Conservation (phyloP, 2,113 vertebrate species). For the Amphilophus citrinellus region DNA sequence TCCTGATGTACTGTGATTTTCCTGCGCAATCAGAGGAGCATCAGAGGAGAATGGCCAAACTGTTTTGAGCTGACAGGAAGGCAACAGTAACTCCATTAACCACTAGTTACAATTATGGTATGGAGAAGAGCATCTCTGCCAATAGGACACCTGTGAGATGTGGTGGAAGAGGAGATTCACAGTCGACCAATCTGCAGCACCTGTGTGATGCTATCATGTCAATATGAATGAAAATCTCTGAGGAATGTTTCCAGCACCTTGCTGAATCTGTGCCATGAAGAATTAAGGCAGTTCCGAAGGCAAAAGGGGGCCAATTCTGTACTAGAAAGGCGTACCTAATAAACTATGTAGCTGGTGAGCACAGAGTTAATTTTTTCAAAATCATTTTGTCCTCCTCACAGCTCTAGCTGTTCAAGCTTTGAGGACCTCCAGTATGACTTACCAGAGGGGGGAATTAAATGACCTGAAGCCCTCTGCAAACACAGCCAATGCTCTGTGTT, state of each 20-base stretch:
- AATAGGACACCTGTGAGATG: neutral
- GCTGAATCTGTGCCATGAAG: neutral
- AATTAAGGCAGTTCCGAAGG: neutral
- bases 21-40: neutral
- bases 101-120: too few species aligned
- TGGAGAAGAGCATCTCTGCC: too few species aligned
- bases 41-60: neutral
- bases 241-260: neutral
- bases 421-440: neutral
- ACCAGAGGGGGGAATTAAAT: constrained; percentile 13
- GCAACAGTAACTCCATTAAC: too few species aligned
- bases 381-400: neutral
- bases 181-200: neutral
- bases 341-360: neutral
- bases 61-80: neutral
- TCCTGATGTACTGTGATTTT: neutral
- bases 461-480: constrained; percentile 33
- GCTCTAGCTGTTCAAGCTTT: neutral
- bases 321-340: neutral
- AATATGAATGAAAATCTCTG: neutral
- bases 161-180: neutral
- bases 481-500: neutral
- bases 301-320: neutral
- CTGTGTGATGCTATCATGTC: neutral
- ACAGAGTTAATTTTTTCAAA: neutral